phyloP scores from a whole-genome alignment of 2,113 vertebrate species.

The Quiscalus mexicanus region DNA sequence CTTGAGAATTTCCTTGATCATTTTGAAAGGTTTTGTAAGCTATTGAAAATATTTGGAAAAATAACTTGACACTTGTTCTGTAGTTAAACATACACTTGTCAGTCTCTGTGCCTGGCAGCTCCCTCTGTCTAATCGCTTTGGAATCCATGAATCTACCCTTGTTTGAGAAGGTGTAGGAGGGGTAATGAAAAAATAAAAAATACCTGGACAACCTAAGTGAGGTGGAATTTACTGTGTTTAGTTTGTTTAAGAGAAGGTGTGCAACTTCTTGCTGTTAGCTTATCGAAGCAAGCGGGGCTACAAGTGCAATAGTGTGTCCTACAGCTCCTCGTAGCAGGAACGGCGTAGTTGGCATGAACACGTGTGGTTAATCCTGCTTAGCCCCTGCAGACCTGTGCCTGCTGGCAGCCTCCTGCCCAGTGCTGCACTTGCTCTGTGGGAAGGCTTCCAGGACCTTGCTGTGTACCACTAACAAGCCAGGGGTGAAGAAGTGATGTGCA shows the following conservation, averaged over 20 bases:
- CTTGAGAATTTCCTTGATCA: background rate
- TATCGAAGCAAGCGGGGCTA: background rate
- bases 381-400: background rate
- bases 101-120: background rate
- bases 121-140: rapidly evolving
- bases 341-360: rapidly evolving
- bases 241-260: background rate
- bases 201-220: background rate
- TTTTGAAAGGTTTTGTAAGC: slow-evolving; percentile 26
- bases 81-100: background rate
- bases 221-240: background rate
- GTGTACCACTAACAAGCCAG: background rate
- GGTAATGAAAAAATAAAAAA: background rate
- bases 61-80: background rate
- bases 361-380: rapidly evolving
- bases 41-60: slow-evolving; percentile 6
- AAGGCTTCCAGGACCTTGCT: background rate
- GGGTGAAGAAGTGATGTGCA: background rate
- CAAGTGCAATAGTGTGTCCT: rapidly evolving
- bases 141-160: background rate
- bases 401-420: background rate
- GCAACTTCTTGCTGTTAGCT: background rate
- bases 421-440: rapidly evolving
- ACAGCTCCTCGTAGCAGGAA: background rate
- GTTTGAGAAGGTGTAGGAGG: background rate